These are phyloP conservation scores for Ips nitidus DNA, from an alignment of 1,140 invertebrate species.

Conservation along the genomic window DNA sequence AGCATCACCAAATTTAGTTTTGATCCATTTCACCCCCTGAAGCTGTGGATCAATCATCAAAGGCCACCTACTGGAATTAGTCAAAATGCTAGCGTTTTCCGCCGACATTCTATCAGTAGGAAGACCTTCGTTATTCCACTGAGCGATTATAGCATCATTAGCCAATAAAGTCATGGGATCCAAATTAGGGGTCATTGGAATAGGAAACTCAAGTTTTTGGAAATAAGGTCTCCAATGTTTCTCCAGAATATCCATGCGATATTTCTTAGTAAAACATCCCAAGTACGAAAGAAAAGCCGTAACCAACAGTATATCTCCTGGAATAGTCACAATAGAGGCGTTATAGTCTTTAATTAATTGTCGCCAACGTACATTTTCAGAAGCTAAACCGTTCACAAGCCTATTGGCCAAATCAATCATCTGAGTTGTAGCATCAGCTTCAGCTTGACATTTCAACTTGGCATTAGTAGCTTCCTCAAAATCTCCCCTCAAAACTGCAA, in stretches of 20 bases:
- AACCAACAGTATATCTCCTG: constrained; percentile 86
- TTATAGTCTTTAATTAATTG: constrained; percentile 53
- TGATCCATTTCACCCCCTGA: constrained; percentile 97
- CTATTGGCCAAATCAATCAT: constrained; percentile 92
- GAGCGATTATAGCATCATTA: constrained; percentile 87
- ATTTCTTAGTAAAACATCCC: constrained; percentile 88
- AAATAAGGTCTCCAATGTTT: constrained; percentile 78
- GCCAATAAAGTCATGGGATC: constrained; percentile 83
- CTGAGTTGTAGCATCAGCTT: constrained; percentile 78
- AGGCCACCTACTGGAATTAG: constrained; percentile 88
- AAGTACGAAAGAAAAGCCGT: constrained; percentile 96
- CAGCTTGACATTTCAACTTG: constrained; percentile 84
- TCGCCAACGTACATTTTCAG: constrained; percentile 79
- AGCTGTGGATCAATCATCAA: constrained; percentile 91
- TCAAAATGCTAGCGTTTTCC: constrained; percentile 92
- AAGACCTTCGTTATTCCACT: constrained; percentile 93
- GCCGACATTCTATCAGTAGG: constrained; percentile 91
- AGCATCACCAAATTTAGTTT: constrained; percentile 72
- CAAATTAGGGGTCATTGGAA: constrained; percentile 75
- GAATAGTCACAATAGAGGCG: constrained; percentile 71
- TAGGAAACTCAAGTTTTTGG: constrained; percentile 61
- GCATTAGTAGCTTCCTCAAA: constrained; percentile 84
- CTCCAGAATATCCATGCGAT: constrained; percentile 78
- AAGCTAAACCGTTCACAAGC: constrained; percentile 88
- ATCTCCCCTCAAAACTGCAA: constrained; percentile 73